A percentile compares a stretch with the other conserved stretches of the same genome.
phyloP scores from a whole-genome alignment of 2,797 vertebrate genomes.

The Acanthopagrus latus region DNA sequence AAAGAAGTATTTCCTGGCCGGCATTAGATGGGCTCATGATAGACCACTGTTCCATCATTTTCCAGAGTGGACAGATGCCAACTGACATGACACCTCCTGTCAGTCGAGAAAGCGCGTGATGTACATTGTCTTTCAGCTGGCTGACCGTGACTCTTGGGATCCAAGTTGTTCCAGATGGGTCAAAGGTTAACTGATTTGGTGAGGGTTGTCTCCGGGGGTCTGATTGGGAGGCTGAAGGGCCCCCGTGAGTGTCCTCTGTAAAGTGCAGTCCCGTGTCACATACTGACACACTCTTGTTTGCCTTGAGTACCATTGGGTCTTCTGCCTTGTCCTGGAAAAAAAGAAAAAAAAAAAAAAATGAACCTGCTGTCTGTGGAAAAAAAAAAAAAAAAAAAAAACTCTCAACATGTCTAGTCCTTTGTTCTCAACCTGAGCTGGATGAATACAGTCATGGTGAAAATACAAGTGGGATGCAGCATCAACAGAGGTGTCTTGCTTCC shows the following conservation, averaged over 20 bases:
- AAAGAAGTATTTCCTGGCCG: slow-evolving; percentile 73
- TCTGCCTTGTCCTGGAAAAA: slow-evolving; percentile 47
- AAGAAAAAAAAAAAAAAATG: slow-evolving; percentile 40
- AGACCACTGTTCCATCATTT: slow-evolving; percentile 64
- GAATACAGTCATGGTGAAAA: slow-evolving; percentile 67
- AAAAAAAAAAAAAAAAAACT: slow-evolving; percentile 26
- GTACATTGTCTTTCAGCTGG: slow-evolving; percentile 80
- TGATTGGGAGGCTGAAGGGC: slow-evolving; percentile 71
- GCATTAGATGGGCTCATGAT: slow-evolving; percentile 62
- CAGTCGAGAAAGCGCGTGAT: slow-evolving; percentile 66
- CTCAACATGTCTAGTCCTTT: slow-evolving; percentile 67
- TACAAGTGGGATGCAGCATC: slow-evolving; percentile 63
- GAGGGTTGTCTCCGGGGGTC: slow-evolving; percentile 72
- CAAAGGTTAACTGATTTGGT: slow-evolving; percentile 82
- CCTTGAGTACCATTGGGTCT: slow-evolving; percentile 76
- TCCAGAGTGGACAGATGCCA: slow-evolving; percentile 63
- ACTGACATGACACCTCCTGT: slow-evolving; percentile 64
- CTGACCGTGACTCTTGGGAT: slow-evolving; percentile 69
- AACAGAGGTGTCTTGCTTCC: slow-evolving; percentile 70
- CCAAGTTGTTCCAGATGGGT: slow-evolving; percentile 75
- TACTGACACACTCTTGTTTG: slow-evolving; percentile 75
- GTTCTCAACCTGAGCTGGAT: slow-evolving; percentile 71
- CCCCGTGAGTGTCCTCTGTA: slow-evolving; percentile 77
- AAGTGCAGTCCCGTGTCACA: slow-evolving; percentile 83
- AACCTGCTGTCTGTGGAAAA: slow-evolving; percentile 43